Evolutionary conservation across 2,113 vertebrate species (phyloP), one percentile per base, ranked within the genome.

Genomic region (Glareola pratincola): DNA sequence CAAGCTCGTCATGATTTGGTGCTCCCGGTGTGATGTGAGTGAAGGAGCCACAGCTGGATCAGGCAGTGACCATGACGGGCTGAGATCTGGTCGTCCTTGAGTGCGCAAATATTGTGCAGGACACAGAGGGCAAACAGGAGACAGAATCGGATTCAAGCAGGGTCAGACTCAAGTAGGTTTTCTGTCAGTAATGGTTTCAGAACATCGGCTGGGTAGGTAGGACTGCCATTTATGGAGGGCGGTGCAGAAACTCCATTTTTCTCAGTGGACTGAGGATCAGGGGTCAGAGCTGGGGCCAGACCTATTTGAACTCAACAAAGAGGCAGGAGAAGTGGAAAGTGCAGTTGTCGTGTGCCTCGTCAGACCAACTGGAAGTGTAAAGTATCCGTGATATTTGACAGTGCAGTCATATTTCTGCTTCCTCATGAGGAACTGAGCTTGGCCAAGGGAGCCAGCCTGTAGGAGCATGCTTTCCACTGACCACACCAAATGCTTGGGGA

Each of bases 211-310:
- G 9, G 19, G 30, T 18, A 54, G 32, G 32, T 18, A 60, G 59
- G 59, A 89, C 39, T 50, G 53, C 27, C 63, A 64, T 24, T 36
- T 64, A 30, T 0, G 4, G 51, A 47, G 27, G 14, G 19, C 66
- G 48, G 43, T 59, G 16, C 34, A 76, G 41, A 37, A 16, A 7
- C 32, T 59, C 27, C 0, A 9, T 86, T 89, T 91, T 86, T 15
- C 26, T 79, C 7, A 0, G 1, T 32, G 39, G 5, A 13, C 5
- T 79, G 75, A 79, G 14, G 24, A 45, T 54, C 67, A 62, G 21
- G 32, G 13, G 7, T 47, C 0, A 0, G 27, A 16, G 8, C 34
- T 74, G 19, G 16, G 45, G 8, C 45, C 21, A 83, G 24, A 63
- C 3, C 2, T 63, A 8, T 63, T 39, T 86, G 57, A 43, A 60